Conservation (phyloP, 2,113 vertebrate species). For the Dipodomys ordii region DNA sequence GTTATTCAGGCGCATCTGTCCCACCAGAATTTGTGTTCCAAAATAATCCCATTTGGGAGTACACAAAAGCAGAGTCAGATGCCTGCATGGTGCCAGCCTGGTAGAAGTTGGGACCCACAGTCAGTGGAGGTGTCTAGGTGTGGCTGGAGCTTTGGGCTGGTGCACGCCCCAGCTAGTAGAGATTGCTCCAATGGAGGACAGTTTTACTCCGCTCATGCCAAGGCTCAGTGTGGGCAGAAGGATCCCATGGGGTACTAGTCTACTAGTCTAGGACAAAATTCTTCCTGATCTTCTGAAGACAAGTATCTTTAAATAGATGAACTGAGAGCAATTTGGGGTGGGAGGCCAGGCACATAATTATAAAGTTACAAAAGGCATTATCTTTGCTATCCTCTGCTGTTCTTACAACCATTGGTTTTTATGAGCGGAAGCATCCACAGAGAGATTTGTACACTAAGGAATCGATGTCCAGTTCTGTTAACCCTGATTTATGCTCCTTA, state of each 20-base stretch:
- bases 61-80: neutral
- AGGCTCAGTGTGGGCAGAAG: neutral
- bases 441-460: neutral
- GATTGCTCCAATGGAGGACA: neutral
- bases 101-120: neutral
- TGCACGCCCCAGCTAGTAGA: no score
- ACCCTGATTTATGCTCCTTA: neutral
- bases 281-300: conserved; percentile 23
- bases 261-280: neutral
- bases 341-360: neutral
- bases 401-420: neutral
- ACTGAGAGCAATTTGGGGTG: neutral
- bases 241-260: neutral
- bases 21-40: conserved; percentile 46
- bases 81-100: conserved; percentile 11
- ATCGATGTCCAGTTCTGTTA: neutral
- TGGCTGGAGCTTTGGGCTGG: neutral
- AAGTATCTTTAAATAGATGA: conserved; percentile 28
- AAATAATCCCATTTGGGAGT: conserved; percentile 39
- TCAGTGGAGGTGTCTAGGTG: conserved; percentile 4
- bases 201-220: neutral
- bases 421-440: neutral
- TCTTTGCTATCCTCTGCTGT: neutral
- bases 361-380: neutral
- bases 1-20: neutral